Evolutionary conservation across 2,888 invertebrate species (phyloP).

Genomic region (Philhelius pedissequus): DNA sequence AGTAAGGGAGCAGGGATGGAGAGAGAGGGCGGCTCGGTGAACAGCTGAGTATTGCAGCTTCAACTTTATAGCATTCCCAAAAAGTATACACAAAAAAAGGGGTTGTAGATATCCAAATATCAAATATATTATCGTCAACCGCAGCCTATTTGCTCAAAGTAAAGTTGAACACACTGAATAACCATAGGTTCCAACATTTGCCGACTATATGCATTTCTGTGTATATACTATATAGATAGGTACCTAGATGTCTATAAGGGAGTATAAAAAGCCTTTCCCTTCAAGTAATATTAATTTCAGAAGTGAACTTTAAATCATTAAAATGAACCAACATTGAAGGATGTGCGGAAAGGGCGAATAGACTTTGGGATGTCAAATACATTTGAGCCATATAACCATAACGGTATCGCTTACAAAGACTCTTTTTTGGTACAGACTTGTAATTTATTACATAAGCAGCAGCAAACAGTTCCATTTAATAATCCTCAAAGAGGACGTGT

Average conservation of each 20-base stretch:
- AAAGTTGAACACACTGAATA: constrained; percentile 45
- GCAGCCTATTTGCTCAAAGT: constrained; percentile 61
- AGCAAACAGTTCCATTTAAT: background rate
- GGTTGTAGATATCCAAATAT: constrained; percentile 35
- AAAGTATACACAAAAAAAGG: background rate
- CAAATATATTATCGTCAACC: constrained; percentile 67
- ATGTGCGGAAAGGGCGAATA: background rate
- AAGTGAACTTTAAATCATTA: constrained; percentile 61
- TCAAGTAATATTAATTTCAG: constrained; percentile 56
- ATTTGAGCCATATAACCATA: constrained; percentile 31
- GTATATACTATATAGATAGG: background rate
- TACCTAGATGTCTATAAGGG: too few species aligned
- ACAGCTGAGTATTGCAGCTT: constrained; percentile 21
- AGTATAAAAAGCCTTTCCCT: background rate
- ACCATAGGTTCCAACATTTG: background rate
- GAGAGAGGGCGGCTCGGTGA: background rate
- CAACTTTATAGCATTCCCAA: background rate
- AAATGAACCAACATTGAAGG: background rate
- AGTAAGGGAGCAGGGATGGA: background rate
- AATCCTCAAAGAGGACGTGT: background rate
- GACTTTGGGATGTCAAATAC: constrained; percentile 32
- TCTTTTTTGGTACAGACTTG: background rate
- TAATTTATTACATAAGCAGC: background rate
- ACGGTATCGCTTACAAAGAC: background rate
- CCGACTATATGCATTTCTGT: background rate